Evolutionary conservation across 2,113 vertebrate genomes (phyloP).

Genomic region (Melospiza melodia): DNA sequence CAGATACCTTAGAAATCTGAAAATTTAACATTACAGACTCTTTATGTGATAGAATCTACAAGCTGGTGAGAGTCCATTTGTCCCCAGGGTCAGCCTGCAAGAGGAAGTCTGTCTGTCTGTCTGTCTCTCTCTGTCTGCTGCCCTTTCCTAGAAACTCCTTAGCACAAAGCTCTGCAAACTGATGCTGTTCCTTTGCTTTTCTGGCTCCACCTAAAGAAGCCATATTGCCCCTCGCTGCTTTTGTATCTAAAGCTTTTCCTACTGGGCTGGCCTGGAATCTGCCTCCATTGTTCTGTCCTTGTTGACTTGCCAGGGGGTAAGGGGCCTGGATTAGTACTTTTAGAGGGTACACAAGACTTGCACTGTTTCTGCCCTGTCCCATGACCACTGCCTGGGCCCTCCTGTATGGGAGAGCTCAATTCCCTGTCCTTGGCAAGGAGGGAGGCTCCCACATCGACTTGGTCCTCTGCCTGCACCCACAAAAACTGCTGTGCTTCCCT

Average conservation of each 20-base stretch:
- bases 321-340: constrained; percentile 12
- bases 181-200: constrained; percentile 41
- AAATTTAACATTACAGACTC: neutral
- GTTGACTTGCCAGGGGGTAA: constrained; percentile 43
- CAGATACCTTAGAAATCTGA: neutral
- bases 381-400: neutral
- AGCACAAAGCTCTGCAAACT: constrained; percentile 49
- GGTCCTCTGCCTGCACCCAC: neutral
- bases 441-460: neutral
- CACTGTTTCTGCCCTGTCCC: neutral
- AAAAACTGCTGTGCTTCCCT: neutral
- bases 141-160: constrained; percentile 38
- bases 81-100: constrained; percentile 48
- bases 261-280: constrained; percentile 43
- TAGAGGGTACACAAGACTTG: neutral
- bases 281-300: constrained; percentile 44
- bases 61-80: neutral
- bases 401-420: neutral
- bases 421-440: neutral
- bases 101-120: constrained; percentile 8
- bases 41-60: neutral
- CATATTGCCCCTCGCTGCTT: constrained; percentile 9
- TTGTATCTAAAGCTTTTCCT: constrained; percentile 26
- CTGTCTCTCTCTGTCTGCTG: neutral
- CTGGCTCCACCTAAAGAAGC: constrained; percentile 13